A percentile compares a stretch with the other conserved stretches of the same genome.
Conservation (phyloP, 1,140 invertebrate species). For the Sminthurinus signatus region DNA sequence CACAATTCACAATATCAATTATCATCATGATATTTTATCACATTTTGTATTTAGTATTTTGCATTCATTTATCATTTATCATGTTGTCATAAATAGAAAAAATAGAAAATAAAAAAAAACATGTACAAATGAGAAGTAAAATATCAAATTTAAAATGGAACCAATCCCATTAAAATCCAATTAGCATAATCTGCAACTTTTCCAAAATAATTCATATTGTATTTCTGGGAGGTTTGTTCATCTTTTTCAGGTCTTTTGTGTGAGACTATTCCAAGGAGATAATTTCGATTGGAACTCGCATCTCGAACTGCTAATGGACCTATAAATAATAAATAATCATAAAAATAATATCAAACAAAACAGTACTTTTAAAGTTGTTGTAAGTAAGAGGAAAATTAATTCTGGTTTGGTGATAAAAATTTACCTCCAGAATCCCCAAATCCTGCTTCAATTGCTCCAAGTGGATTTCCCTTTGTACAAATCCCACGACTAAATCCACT, state of each 20-base stretch:
- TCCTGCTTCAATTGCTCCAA: conserved; percentile 22
- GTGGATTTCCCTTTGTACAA: conserved; percentile 20
- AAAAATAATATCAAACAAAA: background rate
- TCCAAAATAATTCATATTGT: conserved; percentile 29
- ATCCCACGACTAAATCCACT: conserved; percentile 22
- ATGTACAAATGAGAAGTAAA: too few species aligned
- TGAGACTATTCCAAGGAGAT: conserved; percentile 23
- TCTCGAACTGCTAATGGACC: conserved; percentile 14
- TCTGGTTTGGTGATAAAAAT: background rate
- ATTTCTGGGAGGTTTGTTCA: background rate
- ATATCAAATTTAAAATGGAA: background rate
- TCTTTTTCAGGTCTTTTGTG: conserved; percentile 27
- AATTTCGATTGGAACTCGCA: background rate
- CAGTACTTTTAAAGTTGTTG: background rate
- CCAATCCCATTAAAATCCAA: conserved; percentile 31
- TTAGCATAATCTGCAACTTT: conserved; percentile 25
- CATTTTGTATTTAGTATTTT: too few species aligned
- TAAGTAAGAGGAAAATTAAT: background rate
- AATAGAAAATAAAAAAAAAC: too few species aligned
- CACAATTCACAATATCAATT: too few species aligned
- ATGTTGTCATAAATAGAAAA: too few species aligned
- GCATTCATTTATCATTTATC: too few species aligned
- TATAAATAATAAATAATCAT: background rate
- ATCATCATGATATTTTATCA: too few species aligned
- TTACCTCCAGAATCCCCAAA: conserved; percentile 17